Percentiles rank a stretch among this genome's conserved stretches.
These are phyloP conservation scores for Elaphurus davidianus DNA, from an alignment of 2,113 vertebrate species.

Conservation along the genomic window DNA sequence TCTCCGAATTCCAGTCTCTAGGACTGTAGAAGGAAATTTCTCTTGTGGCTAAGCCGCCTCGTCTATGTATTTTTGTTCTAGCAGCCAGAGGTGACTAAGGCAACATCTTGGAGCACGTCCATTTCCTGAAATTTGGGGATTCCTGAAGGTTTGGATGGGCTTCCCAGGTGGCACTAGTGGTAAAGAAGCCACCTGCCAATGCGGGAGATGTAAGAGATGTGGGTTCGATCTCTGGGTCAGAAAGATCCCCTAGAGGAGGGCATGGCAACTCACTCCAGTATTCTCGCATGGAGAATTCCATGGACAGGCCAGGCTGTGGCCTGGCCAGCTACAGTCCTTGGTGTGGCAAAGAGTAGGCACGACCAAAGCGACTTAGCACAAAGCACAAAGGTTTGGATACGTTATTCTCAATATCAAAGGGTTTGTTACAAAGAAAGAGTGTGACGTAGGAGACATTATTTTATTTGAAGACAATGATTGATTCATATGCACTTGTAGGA, in stretches of 20 bases:
- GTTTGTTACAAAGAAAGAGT: not conserved
- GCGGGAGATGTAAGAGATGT: not conserved
- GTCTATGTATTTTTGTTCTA: not conserved
- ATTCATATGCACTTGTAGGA: not conserved
- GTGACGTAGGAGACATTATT: not conserved
- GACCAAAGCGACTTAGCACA: not conserved
- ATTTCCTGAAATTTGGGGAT: not conserved
- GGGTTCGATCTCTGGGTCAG: not conserved
- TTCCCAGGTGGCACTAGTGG: not conserved
- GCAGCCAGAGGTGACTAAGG: not conserved
- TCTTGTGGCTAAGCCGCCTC: not conserved
- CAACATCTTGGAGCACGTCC: fast-evolving
- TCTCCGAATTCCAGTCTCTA: not conserved
- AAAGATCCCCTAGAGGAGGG: not conserved
- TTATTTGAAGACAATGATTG: not conserved
- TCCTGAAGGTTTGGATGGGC: not conserved
- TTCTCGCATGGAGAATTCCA: not conserved
- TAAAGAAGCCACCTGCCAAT: not conserved
- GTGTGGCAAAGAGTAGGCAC: not conserved
- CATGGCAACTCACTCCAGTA: not conserved
- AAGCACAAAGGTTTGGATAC: not conserved
- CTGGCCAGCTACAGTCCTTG: not conserved
- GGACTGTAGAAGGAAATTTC: not conserved
- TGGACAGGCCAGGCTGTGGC: not conserved
- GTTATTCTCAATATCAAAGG: not conserved